phyloP scores from a whole-genome alignment of 2,888 invertebrate species.

The Gastracanthus pulcherrimus region DNA sequence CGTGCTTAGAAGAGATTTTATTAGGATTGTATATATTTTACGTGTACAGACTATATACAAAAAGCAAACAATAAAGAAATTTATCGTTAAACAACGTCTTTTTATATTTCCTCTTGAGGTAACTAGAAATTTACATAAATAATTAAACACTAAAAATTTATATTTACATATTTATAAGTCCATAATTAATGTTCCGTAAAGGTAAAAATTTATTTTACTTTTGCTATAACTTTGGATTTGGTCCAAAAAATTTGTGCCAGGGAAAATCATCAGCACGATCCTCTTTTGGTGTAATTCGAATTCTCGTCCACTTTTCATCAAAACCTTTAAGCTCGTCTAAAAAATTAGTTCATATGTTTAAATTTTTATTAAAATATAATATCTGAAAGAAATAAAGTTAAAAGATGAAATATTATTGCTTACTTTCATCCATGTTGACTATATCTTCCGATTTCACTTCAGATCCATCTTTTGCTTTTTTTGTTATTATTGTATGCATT shows the following conservation, averaged over 20 bases:
- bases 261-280: constrained; percentile 62
- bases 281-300: constrained; percentile 21
- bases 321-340: constrained; percentile 67
- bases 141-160: constrained; percentile 23
- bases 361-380: background rate
- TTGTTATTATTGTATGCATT: constrained; percentile 68
- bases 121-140: constrained; percentile 48
- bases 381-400: no score
- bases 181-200: background rate
- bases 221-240: constrained; percentile 70
- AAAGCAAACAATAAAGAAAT: constrained; percentile 51
- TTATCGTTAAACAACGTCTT: constrained; percentile 36
- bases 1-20: constrained; percentile 60
- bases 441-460: constrained; percentile 71
- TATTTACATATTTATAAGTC: constrained; percentile 47
- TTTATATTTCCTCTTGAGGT: constrained; percentile 26
- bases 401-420: constrained; percentile 55
- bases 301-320: constrained; percentile 62
- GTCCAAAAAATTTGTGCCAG: constrained; percentile 72
- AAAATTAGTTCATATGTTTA: constrained; percentile 37
- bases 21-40: constrained; percentile 62
- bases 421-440: constrained; percentile 72
- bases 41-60: constrained; percentile 61
- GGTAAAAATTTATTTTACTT: constrained; percentile 12
- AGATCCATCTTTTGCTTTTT: constrained; percentile 70